Conservation (phyloP, 1,140 invertebrate species). For the Monochamus saltuarius region DNA sequence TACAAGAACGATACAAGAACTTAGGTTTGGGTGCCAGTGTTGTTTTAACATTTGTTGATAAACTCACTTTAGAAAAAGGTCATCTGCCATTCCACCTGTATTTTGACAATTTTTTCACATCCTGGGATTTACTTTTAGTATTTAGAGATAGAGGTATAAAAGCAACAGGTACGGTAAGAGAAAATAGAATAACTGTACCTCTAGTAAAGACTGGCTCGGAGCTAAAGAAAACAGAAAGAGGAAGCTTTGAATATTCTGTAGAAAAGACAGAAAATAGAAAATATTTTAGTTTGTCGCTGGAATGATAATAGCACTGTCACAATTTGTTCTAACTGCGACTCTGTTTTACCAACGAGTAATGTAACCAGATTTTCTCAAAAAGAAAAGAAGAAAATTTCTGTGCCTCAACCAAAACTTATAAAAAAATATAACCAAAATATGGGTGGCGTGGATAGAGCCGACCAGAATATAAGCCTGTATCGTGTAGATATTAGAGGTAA, state of each 20-base stretch:
- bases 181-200: slow-evolving; percentile 21
- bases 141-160: slow-evolving; percentile 22
- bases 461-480: slow-evolving; percentile 35
- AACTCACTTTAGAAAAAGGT: background rate
- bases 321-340: slow-evolving; percentile 21
- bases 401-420: slow-evolving; percentile 32
- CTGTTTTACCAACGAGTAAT: slow-evolving; percentile 19
- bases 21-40: slow-evolving; percentile 20
- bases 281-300: slow-evolving; percentile 16
- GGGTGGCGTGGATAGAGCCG: too few species aligned
- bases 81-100: slow-evolving; percentile 23
- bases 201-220: slow-evolving; percentile 12
- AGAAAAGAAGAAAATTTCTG: slow-evolving; percentile 31
- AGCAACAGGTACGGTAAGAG: slow-evolving; percentile 26
- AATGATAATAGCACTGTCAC: slow-evolving; percentile 18
- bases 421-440: too few species aligned
- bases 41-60: slow-evolving; percentile 14
- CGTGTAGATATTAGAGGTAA: slow-evolving; percentile 32
- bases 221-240: slow-evolving; percentile 20
- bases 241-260: slow-evolving; percentile 21
- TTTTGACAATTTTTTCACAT: slow-evolving; percentile 24
- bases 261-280: slow-evolving; percentile 17
- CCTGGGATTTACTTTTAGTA: slow-evolving; percentile 10
- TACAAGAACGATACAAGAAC: slow-evolving; percentile 15
- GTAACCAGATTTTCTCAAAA: slow-evolving; percentile 31